These are phyloP conservation scores for Porites australiensis DNA, from an alignment of 64 coral and sea anemone species.

Conservation along the genomic window DNA sequence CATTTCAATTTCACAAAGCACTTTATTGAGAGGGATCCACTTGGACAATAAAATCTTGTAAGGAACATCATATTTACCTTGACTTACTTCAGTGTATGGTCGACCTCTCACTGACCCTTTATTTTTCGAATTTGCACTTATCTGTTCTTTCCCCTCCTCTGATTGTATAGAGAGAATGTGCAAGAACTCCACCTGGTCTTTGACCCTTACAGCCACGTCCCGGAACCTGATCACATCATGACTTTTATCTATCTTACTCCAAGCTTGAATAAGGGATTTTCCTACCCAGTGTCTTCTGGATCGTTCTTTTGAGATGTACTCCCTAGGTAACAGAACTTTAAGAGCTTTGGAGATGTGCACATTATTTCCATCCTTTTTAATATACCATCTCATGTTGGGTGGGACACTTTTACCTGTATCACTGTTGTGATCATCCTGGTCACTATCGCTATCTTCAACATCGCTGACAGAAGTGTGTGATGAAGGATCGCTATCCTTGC, in stretches of 20 bases:
- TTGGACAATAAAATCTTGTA: background rate
- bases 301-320: too few species aligned
- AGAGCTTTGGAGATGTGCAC: too few species aligned
- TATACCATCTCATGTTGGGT: too few species aligned
- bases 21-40: background rate
- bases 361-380: too few species aligned
- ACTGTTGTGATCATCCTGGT: background rate
- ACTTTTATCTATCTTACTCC: background rate
- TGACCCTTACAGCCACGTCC: background rate
- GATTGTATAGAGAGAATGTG: slow-evolving; percentile 3
- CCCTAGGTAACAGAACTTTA: too few species aligned
- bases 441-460: too few species aligned
- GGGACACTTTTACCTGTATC: too few species aligned
- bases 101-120: background rate
- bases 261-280: background rate
- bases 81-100: background rate
- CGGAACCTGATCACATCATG: background rate
- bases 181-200: background rate
- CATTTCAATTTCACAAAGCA: background rate
- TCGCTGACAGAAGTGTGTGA: too few species aligned
- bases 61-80: background rate
- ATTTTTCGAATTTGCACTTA: background rate
- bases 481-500: too few species aligned
- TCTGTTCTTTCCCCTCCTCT: background rate
- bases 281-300: background rate